Evolutionary conservation across 2,797 vertebrate genomes (phyloP).

Genomic region (Peromyscus eremicus): DNA sequence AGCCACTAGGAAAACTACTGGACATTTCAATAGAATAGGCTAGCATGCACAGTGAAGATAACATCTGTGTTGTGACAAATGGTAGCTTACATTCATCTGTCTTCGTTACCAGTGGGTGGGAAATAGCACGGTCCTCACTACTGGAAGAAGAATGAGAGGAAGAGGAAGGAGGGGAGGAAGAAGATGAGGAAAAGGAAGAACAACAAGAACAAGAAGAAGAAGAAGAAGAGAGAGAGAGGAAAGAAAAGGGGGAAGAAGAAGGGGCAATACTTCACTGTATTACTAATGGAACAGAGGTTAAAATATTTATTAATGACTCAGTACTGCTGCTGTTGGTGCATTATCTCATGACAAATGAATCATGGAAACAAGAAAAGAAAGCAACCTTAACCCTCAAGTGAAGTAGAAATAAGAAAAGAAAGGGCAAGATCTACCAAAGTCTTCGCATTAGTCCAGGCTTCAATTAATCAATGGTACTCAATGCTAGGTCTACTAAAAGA

Average conservation of each 20-base stretch:
- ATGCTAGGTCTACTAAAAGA: neutral
- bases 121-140: neutral
- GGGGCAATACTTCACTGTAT: neutral
- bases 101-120: neutral
- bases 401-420: neutral
- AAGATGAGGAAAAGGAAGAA: neutral
- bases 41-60: neutral
- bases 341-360: neutral
- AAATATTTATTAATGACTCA: neutral
- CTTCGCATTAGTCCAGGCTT: neutral
- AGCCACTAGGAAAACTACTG: neutral
- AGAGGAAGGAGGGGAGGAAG: too few species aligned
- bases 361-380: neutral
- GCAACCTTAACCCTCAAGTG: neutral
- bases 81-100: slow-evolving; percentile 57
- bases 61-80: slow-evolving; percentile 70
- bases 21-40: neutral
- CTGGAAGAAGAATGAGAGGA: neutral
- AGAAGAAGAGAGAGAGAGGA: too few species aligned
- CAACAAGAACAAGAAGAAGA: neutral
- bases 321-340: neutral
- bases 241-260: too few species aligned
- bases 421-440: neutral
- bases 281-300: neutral
- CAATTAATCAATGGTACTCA: neutral